Conservation (phyloP, 2,113 vertebrate species). For the Poecile atricapillus region DNA sequence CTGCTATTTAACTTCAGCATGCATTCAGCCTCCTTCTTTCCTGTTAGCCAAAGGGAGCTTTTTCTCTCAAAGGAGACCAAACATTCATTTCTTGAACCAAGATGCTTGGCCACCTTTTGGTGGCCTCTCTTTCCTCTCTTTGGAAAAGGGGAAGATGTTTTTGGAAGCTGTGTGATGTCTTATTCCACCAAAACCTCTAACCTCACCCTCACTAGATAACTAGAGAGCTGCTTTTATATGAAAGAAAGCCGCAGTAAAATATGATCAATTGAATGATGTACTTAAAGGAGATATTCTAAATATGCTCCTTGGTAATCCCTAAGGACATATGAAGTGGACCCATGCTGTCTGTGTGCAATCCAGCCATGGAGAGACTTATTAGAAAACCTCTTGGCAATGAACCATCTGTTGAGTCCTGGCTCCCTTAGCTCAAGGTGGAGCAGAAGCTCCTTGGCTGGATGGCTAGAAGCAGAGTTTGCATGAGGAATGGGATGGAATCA, state of each 20-base stretch:
- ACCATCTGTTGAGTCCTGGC: neutral
- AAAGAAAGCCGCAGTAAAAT: neutral
- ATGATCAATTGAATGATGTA: neutral
- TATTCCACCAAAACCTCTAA: neutral
- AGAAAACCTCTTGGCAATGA: neutral
- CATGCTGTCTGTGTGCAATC: neutral
- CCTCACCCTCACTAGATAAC: neutral
- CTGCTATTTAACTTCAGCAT: neutral
- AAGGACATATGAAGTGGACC: neutral
- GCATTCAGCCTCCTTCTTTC: neutral
- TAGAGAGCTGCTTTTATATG: neutral
- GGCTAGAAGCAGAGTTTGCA: neutral
- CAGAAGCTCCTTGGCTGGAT: neutral
- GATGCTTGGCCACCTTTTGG: neutral
- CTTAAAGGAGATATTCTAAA: neutral
- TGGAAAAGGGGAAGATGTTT: neutral
- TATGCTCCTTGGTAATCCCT: neutral
- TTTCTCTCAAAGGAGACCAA: neutral
- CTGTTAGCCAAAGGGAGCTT: neutral
- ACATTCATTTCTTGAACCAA: neutral
- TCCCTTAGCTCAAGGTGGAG: neutral
- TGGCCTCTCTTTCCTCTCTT: neutral
- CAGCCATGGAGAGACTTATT: neutral
- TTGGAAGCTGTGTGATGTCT: neutral
- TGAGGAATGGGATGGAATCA: fast-evolving